Conservation (phyloP, 1,140 invertebrate genomes). For the Procambarus clarkii region DNA sequence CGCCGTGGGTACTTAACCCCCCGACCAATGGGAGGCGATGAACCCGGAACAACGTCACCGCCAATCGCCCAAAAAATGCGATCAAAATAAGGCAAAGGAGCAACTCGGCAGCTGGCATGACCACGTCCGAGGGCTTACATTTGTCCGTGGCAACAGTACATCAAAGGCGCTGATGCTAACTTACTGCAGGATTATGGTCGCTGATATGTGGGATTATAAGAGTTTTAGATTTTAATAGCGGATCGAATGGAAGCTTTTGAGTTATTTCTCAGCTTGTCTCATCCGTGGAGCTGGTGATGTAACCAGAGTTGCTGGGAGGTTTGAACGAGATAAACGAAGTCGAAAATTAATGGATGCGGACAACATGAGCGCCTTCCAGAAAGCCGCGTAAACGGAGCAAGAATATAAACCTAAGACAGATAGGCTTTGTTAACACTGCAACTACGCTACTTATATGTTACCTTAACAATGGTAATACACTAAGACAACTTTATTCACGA, state of each 20-base stretch:
- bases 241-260: background rate
- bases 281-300: background rate
- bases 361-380: background rate
- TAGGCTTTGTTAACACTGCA: too few species aligned
- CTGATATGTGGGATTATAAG: slow-evolving; percentile 25
- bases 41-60: background rate
- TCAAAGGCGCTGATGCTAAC: slow-evolving; percentile 2
- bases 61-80: background rate
- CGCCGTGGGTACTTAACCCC: background rate
- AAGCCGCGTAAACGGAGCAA: slow-evolving; percentile 6
- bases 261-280: background rate
- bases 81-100: slow-evolving; percentile 12
- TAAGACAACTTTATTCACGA: too few species aligned
- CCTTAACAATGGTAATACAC: too few species aligned
- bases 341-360: background rate
- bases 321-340: background rate
- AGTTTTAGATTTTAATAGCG: slow-evolving; percentile 7
- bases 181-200: slow-evolving; percentile 34
- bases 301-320: background rate
- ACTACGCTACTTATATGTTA: too few species aligned
- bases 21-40: background rate
- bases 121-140: slow-evolving; percentile 5
- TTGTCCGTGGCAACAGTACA: slow-evolving; percentile 18
- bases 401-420: background rate
- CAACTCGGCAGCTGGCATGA: background rate